phyloP scores from a whole-genome alignment of 2,797 vertebrate genomes.

The Threskiornis aethiopicus region DNA sequence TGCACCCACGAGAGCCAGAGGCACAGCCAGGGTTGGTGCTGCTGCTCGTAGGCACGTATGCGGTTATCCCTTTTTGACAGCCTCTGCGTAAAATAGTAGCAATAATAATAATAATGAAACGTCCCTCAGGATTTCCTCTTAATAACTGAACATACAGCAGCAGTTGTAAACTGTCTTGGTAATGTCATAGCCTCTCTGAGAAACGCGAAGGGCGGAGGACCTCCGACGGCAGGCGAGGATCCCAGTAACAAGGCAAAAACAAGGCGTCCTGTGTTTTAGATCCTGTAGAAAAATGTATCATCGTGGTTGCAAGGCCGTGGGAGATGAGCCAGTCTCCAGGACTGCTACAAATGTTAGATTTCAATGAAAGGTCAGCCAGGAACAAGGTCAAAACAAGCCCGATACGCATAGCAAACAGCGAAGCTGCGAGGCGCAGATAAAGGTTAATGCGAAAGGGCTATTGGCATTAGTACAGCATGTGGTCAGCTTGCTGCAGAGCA shows the following conservation, averaged over 20 bases:
- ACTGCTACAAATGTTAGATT: constrained; percentile 36
- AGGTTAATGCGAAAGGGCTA: constrained; percentile 42
- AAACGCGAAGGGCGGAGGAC: neutral
- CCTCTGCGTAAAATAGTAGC: neutral
- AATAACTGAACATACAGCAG: neutral
- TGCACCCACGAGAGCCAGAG: accelerated
- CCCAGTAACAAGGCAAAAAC: neutral
- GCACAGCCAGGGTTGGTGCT: neutral
- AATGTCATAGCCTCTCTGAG: constrained; percentile 38
- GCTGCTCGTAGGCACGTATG: neutral
- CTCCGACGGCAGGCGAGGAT: neutral
- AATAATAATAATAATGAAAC: neutral
- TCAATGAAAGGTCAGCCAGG: constrained; percentile 19
- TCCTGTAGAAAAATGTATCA: neutral
- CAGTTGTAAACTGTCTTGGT: constrained; percentile 29
- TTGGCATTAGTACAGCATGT: neutral
- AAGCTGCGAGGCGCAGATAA: neutral
- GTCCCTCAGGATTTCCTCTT: neutral
- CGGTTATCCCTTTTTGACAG: neutral
- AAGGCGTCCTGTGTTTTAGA: neutral
- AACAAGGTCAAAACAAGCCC: constrained; percentile 10
- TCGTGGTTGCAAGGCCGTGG: neutral
- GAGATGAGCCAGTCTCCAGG: constrained; percentile 49
- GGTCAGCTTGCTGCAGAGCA: constrained; percentile 38
- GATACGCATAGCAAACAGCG: neutral